Base-by-base conservation (phyloP, 30 jellyfish, hydroid and myxozoan species). In the Calvadosia cruxmelitensis region DNA sequence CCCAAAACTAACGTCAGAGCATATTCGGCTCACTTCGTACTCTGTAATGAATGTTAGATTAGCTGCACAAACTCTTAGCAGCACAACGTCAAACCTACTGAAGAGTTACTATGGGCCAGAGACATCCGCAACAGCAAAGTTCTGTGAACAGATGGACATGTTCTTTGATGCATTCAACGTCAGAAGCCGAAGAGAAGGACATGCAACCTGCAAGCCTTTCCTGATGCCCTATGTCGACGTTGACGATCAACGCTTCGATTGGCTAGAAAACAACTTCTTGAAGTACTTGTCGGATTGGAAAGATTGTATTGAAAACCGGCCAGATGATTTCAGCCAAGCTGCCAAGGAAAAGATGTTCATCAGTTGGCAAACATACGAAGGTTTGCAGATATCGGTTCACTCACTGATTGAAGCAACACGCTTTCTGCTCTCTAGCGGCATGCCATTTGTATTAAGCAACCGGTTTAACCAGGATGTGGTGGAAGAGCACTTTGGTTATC, bases 401-500 rank as follows among this genome's bases (percentile, higher is more conserved):
- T 66, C 81, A 0, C 3, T 75, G 32, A 64, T 75, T 20, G 85
- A 48, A 3, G 85, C 49, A 0, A 13, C 28, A 27, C 64, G 65
- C 49, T 75, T 20, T 63, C 33, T 75, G 61, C 36, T 75, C 16
- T 0, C 52, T 1, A 34, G 65, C 5, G 85, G 85, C 0, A 29
- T 42, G 53, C 34, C 61, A 13, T 75, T 64, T 63, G 86, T 75
- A 29, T 42, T 75, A 3, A 64, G 72, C n/a, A 72, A 66, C 66
- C 36, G 70, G 51, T 68, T 78, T 61, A 7, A 67, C 50, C 92
- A 78, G 42, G 92, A 78, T 62, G 68, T 71, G 2, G 70, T 78
- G 20, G 92, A 78, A 34, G 76, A 78, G 68, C 72, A 68, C 31
- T 78, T 78, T 63, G 92, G 92, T 35, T 23, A 24, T 31, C 92